Evolutionary conservation across 2,797 vertebrate species (phyloP).

Genomic region (Myotis pilosus): DNA sequence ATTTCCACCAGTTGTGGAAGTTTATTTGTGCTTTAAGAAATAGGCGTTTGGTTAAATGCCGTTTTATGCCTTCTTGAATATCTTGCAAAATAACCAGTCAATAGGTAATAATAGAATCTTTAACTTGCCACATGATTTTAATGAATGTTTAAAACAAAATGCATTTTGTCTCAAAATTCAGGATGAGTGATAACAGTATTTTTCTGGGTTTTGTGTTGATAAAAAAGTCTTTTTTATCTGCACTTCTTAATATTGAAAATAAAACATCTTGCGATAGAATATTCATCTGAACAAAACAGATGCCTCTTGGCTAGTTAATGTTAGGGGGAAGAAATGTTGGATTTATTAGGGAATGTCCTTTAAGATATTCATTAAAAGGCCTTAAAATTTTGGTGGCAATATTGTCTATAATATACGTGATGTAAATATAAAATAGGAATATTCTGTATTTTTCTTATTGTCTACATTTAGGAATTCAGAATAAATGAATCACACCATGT

Average conservation of each 20-base stretch:
- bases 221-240: background rate
- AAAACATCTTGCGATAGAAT: background rate
- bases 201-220: constrained; percentile 28
- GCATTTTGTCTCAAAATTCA: background rate
- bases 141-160: constrained; percentile 8
- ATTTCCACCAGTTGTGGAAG: constrained; percentile 9
- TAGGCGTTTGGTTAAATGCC: constrained; percentile 11
- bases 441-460: background rate
- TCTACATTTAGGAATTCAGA: constrained; percentile 24
- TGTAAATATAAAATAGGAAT: background rate
- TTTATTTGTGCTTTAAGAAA: constrained; percentile 36
- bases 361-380: background rate
- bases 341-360: constrained; percentile 22
- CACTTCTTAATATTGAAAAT: constrained; percentile 12
- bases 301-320: background rate
- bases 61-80: constrained; percentile 35
- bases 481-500: background rate
- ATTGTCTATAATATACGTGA: background rate
- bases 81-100: constrained; percentile 37
- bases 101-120: constrained; percentile 6
- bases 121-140: constrained; percentile 34
- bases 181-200: background rate
- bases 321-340: background rate
- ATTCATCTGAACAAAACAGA: constrained; percentile 10
- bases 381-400: constrained; percentile 4